A percentile compares a stretch with the other conserved stretches of the same genome.
These are phyloP conservation scores for Achatina immaculata DNA, from an alignment of 1,140 invertebrate species.

Conservation along the genomic window DNA sequence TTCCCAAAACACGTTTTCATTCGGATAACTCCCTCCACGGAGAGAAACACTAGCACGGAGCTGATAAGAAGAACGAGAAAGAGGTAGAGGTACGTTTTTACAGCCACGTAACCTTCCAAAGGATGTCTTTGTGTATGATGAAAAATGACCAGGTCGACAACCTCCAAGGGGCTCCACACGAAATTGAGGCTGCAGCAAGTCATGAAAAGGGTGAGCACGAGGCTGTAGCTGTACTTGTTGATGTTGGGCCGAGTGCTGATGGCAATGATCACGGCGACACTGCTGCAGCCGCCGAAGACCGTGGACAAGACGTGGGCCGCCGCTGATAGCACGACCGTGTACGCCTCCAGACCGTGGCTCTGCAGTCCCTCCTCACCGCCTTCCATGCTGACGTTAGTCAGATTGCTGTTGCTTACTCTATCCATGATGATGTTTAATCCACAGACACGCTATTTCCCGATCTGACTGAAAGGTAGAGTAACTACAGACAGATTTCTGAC, in stretches of 20 bases:
- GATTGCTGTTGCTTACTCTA: neutral
- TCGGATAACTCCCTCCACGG: constrained; percentile 35
- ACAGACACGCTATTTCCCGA: too few species aligned
- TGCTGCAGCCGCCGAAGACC: constrained; percentile 56
- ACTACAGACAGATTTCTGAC: too few species aligned
- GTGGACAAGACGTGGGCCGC: constrained; percentile 52
- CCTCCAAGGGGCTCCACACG: constrained; percentile 61
- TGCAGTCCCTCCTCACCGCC: neutral
- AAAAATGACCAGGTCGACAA: constrained; percentile 53
- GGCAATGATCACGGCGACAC: constrained; percentile 53
- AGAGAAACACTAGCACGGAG: constrained; percentile 37
- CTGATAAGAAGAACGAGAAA: constrained; percentile 51
- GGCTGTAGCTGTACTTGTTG: constrained; percentile 53
- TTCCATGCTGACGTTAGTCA: neutral
- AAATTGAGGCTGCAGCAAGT: constrained; percentile 53
- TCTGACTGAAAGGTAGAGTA: too few species aligned
- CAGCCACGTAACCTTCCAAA: constrained; percentile 45
- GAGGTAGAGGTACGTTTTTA: constrained; percentile 53
- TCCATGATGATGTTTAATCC: too few species aligned
- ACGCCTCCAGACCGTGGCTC: constrained; percentile 46
- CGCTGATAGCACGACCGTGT: constrained; percentile 60
- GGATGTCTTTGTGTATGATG: constrained; percentile 45
- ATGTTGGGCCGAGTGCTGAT: constrained; percentile 49
- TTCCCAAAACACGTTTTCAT: constrained; percentile 22
- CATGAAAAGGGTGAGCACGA: constrained; percentile 56